phyloP scores from a whole-genome alignment of 2,797 vertebrate species.

The Gymnothorax javanicus region DNA sequence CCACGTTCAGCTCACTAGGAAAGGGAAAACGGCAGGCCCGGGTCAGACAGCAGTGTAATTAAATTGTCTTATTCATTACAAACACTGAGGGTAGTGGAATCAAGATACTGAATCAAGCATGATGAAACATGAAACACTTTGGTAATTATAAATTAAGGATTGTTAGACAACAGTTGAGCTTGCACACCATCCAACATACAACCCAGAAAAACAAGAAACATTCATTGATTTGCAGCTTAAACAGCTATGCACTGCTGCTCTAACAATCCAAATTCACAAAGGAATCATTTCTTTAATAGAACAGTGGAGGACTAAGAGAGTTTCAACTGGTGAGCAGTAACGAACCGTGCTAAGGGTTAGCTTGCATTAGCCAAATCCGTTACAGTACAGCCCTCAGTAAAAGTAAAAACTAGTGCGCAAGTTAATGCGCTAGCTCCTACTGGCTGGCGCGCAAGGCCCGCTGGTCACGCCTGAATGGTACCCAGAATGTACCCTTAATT shows the following conservation, averaged over 20 bases:
- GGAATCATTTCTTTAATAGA: not conserved
- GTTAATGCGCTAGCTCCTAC: too few relatives aligned
- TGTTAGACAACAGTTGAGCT: not conserved
- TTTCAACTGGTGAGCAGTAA: not conserved
- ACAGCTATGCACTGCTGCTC: not conserved
- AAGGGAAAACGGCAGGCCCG: conserved; percentile 44
- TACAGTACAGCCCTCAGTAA: too few relatives aligned
- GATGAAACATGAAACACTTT: not conserved
- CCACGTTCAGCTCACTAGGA: conserved; percentile 89
- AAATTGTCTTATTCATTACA: not conserved
- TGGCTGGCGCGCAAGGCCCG: too few relatives aligned
- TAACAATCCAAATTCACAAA: not conserved
- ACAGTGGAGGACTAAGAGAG: not conserved
- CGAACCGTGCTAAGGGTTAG: not conserved
- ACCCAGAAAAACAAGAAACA: not conserved
- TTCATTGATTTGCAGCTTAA: not conserved
- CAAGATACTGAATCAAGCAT: not conserved
- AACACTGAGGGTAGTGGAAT: not conserved
- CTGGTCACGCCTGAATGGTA: too few relatives aligned
- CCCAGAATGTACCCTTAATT: too few relatives aligned
- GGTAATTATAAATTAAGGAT: conserved; percentile 10
- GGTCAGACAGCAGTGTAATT: not conserved
- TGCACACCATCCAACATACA: not conserved
- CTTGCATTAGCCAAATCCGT: not conserved
- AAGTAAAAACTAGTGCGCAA: too few relatives aligned